A percentile compares a stretch with the other conserved stretches of the same genome.
These are phyloP conservation scores for Tonatia bakeri DNA, from an alignment of 2,113 vertebrate species.

Conservation along the genomic window DNA sequence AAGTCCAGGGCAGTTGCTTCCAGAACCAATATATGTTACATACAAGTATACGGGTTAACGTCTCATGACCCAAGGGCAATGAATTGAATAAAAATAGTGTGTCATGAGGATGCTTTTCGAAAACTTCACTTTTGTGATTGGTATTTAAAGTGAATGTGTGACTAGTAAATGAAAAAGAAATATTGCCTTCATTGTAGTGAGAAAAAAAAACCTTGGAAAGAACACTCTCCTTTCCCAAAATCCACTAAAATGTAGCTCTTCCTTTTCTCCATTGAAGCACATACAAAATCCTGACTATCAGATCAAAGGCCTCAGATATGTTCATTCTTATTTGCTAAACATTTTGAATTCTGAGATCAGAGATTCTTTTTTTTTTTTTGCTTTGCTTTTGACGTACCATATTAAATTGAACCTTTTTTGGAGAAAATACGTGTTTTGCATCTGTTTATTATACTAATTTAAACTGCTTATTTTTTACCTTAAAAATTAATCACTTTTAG, in stretches of 20 bases:
- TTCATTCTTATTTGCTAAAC: neutral
- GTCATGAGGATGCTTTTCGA: constrained; percentile 53
- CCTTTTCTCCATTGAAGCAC: constrained; percentile 19
- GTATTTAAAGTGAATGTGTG: constrained; percentile 38
- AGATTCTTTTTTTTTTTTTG: neutral
- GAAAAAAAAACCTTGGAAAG: constrained; percentile 39
- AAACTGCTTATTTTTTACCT: neutral
- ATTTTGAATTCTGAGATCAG: neutral
- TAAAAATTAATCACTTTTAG: constrained; percentile 38
- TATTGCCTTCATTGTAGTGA: neutral
- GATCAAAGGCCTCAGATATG: neutral
- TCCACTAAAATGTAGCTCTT: constrained; percentile 26
- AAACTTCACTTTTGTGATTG: constrained; percentile 58
- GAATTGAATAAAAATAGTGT: constrained; percentile 38
- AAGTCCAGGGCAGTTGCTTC: constrained; percentile 29
- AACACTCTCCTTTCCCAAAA: neutral
- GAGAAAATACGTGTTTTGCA: neutral
- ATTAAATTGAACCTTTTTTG: neutral
- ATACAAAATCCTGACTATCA: neutral
- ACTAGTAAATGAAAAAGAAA: neutral
- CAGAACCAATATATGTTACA: constrained; percentile 51
- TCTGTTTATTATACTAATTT: neutral
- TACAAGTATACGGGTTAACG: constrained; percentile 54
- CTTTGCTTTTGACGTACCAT: neutral
- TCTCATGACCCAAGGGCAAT: constrained; percentile 49